phyloP scores from a whole-genome alignment of 2,113 vertebrate genomes.

The Ariopsis seemanni region DNA sequence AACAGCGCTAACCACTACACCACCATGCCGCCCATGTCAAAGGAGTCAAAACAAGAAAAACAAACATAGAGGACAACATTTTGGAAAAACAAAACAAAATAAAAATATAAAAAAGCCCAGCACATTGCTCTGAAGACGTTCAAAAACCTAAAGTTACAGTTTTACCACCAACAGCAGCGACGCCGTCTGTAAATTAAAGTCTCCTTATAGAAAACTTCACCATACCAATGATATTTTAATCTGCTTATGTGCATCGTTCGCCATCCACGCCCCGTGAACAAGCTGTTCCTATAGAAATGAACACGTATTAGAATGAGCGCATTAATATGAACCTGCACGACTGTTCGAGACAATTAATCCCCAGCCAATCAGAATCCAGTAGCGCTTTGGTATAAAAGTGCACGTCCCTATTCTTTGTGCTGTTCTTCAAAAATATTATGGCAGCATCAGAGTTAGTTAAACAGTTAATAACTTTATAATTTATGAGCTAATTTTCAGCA shows the following conservation, averaged over 20 bases:
- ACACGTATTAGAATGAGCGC: not conserved
- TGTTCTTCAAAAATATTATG: not conserved
- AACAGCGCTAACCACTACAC: too few species aligned
- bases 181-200: not conserved
- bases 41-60: not conserved
- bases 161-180: not conserved
- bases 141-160: not conserved
- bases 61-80: too few species aligned
- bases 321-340: not conserved
- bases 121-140: not conserved
- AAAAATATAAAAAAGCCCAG: not conserved
- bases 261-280: not conserved
- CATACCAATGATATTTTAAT: too few species aligned
- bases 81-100: not conserved
- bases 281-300: not conserved
- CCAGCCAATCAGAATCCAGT: not conserved
- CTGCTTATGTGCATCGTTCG: too few species aligned
- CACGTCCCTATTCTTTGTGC: not conserved
- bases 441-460: not conserved
- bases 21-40: too few species aligned
- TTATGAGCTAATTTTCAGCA: not conserved
- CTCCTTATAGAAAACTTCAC: too few species aligned
- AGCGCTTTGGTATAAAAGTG: not conserved
- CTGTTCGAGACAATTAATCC: not conserved
- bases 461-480: not conserved